Evolutionary conservation across 2,888 invertebrate genomes (phyloP).

Genomic region (Cephus spinipes): DNA sequence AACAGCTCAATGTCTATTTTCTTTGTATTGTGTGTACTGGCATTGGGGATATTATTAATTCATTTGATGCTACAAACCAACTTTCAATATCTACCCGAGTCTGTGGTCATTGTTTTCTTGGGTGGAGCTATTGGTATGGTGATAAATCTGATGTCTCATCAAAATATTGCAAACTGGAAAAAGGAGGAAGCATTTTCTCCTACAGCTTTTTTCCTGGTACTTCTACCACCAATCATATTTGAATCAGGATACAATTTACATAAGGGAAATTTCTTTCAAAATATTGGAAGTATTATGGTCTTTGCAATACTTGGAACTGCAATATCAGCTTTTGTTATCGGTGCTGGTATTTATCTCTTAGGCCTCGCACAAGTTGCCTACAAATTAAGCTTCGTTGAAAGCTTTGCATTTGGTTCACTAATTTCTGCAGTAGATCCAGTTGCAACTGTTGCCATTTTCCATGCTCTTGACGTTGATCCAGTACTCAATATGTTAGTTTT

Average conservation of each 20-base stretch:
- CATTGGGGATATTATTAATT: conserved; percentile 92
- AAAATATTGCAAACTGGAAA: conserved; percentile 93
- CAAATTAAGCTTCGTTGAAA: conserved; percentile 92
- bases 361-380: conserved; percentile 94
- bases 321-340: conserved; percentile 96
- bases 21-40: conserved; percentile 95
- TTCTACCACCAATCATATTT: conserved; percentile 98
- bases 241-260: conserved; percentile 99
- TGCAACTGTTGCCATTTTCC: conserved; percentile 98
- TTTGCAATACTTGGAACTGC: conserved; percentile 98
- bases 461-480: conserved; percentile 96
- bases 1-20: conserved; percentile 98
- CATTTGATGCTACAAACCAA: conserved; percentile 95
- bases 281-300: conserved; percentile 97
- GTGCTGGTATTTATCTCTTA: conserved; percentile 93
- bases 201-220: conserved; percentile 95
- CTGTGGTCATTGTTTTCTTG: conserved; percentile 95
- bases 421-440: conserved; percentile 99
- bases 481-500: conserved; percentile 99
- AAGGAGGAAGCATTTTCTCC: conserved; percentile 99
- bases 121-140: conserved; percentile 93
- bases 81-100: conserved; percentile 97
- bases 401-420: conserved; percentile 97
- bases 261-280: conserved; percentile 96
- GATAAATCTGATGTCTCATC: conserved; percentile 88